Base-by-base conservation (phyloP, 2,113 vertebrate genomes). In the Oreochromis tanganicae region DNA sequence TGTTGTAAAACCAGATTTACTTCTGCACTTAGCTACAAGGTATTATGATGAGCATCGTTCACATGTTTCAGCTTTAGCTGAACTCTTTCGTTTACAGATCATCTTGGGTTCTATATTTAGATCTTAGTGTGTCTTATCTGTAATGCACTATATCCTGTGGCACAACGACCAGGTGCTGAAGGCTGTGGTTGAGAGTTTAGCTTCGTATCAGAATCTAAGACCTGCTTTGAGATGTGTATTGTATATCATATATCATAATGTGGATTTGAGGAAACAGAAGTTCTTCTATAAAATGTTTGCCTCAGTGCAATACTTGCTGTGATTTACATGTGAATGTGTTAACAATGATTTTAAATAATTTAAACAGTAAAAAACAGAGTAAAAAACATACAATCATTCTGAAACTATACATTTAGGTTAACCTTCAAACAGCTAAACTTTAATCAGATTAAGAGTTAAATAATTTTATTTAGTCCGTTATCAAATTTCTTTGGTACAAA, bases 41-140 rank as follows among this genome's bases (percentile, higher is more conserved):
- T n/a, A n/a, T n/a, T n/a, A 55, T 55, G n/a, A 55, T 24, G n/a
- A 12, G 10, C n/a, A 55, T 24, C 0, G 0, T 1, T 55, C 24
- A 6, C 3, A 24, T 55, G 54, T 55, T 55, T 55, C 3, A 55
- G 1, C 10, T 55, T 0, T 55, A 55, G 54, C 24, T 12, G 11
- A 55, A 56, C 21, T 56, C 3, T 24, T 4, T 56, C 3, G 2
- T 56, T 56, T 56, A 56, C 21, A 56, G 3, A 0, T n/a, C n/a
- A n/a, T n/a, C n/a, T n/a, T n/a, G n/a, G n/a, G n/a, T n/a, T n/a
- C n/a, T n/a, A n/a, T n/a, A n/a, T n/a, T n/a, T n/a, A n/a, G n/a
- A n/a, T n/a, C n/a, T n/a, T n/a, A n/a, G n/a, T n/a, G n/a, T n/a
- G n/a, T n/a, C n/a, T n/a, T n/a, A n/a, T n/a, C n/a, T n/a, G n/a